Conservation (phyloP, 2,797 vertebrate species). For the Remorina albescens region DNA sequence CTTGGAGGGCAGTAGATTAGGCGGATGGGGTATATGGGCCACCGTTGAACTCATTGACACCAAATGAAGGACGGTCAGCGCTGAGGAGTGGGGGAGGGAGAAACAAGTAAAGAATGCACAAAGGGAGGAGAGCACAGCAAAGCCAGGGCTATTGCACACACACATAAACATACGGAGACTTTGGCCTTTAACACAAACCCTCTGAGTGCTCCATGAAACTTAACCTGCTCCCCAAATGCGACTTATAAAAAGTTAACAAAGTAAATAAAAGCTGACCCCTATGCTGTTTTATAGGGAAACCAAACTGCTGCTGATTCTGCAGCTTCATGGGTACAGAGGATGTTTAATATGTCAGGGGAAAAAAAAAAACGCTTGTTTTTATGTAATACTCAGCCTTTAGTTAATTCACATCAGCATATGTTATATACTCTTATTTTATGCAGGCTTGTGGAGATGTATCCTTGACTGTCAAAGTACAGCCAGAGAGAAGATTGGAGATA, state of each 20-base stretch:
- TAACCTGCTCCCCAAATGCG: constrained; percentile 35
- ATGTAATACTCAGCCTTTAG: background rate
- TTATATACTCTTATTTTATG: background rate
- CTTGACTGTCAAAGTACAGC: background rate
- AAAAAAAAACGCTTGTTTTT: background rate
- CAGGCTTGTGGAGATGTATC: background rate
- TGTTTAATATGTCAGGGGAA: background rate
- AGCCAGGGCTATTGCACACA: background rate
- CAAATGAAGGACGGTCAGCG: constrained; percentile 43
- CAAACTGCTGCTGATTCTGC: constrained; percentile 5
- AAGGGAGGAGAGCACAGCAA: constrained; percentile 35
- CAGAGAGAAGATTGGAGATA: background rate
- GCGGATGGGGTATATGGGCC: constrained; percentile 46
- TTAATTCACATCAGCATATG: background rate
- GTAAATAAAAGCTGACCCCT: constrained; percentile 38
- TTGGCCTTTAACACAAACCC: constrained; percentile 34
- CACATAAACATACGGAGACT: constrained; percentile 15
- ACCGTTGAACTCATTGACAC: constrained; percentile 65
- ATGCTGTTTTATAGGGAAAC: constrained; percentile 20
- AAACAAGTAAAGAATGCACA: constrained; percentile 48
- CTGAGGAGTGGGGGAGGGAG: background rate
- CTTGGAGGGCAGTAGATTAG: constrained; percentile 54
- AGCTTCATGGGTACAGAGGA: background rate
- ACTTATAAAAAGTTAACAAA: constrained; percentile 49
- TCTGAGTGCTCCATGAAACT: constrained; percentile 45